These are phyloP conservation scores for Acleris literana DNA, from an alignment of 2,888 invertebrate species.

Conservation along the genomic window DNA sequence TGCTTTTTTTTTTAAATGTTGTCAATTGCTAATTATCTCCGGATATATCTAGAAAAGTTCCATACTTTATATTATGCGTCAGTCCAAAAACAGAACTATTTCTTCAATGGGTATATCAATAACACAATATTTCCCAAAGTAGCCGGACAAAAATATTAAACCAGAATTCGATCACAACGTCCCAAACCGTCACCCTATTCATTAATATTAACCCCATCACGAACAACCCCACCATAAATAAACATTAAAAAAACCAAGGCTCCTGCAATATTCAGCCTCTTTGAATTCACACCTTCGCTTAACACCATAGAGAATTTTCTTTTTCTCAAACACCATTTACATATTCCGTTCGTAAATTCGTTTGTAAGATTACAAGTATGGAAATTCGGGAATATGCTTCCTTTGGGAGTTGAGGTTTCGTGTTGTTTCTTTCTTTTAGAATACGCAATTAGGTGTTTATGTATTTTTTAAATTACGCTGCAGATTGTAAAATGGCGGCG, in stretches of 20 bases:
- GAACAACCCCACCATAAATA: constrained; percentile 63
- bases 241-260: constrained; percentile 68
- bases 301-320: constrained; percentile 51
- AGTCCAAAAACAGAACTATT: too few relatives aligned
- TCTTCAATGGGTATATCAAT: too few relatives aligned
- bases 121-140: too few relatives aligned
- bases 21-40: too few relatives aligned
- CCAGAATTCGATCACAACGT: constrained; percentile 12
- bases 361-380: constrained; percentile 71
- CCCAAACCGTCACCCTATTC: constrained; percentile 45
- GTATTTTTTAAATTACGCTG: constrained; percentile 1
- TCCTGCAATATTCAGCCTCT: constrained; percentile 70
- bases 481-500: too few relatives aligned
- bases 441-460: constrained; percentile 22
- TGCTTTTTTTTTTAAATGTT: too few relatives aligned
- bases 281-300: constrained; percentile 64
- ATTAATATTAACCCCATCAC: constrained; percentile 65
- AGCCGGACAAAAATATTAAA: constrained; percentile 6
- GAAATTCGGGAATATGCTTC: constrained; percentile 58
- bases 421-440: constrained; percentile 30
- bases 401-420: constrained; percentile 43
- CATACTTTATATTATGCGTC: too few relatives aligned
- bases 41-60: too few relatives aligned
- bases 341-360: constrained; percentile 67
- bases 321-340: constrained; percentile 65